Evolutionary conservation across 2,797 vertebrate genomes (phyloP), one percentile per base, ranked within the genome.

Genomic region (Ceyx erithaca): DNA sequence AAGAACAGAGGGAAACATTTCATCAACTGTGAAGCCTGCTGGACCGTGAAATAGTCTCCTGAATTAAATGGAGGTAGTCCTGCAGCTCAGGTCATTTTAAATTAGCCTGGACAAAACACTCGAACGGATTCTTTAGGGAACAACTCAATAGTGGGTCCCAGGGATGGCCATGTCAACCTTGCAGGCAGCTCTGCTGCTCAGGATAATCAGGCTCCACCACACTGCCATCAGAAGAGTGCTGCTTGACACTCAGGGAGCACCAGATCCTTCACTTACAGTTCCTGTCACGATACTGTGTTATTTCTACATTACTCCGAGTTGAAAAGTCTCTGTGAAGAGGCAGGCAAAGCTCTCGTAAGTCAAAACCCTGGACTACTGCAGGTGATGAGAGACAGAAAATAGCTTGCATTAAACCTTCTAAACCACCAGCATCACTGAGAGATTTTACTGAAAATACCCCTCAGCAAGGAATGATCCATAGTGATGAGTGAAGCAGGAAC

Each of bases 1-100:
- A 87, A 88, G 91, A 96, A 90, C 92, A 90, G 72, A 89, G 59
- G 69, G 81, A 93, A 96, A 75, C 75, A 87, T 87, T 94, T 92
- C 64, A 93, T 95, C 93, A 94, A 72, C 90, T 62, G 75, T 4
- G 20, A 89, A 83, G 55, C 40, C 62, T 85, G 79, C 88, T 78
- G 88, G 90, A 94, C 84, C 81, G 1, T 94, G 92, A 96, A 96
- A 96, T 92, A 94, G 88, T 79, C 90, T 94, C 72, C 76, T 0
- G 2, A 87, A 95, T 94, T 85, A 95, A 93, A 94, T 79, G 66
- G 69, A 59, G 77, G 66, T 82, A 83, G 90, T 48, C 81, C 72
- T 94, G 69, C 28, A 78, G 84, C 76, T 90, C 3, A 0, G 90
- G 95, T 94, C 76, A 89, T 66, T 93, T 83, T 75, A 94, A 96